Evolutionary conservation across 2,113 vertebrate genomes (phyloP).

Genomic region (Megaptera novaeangliae): DNA sequence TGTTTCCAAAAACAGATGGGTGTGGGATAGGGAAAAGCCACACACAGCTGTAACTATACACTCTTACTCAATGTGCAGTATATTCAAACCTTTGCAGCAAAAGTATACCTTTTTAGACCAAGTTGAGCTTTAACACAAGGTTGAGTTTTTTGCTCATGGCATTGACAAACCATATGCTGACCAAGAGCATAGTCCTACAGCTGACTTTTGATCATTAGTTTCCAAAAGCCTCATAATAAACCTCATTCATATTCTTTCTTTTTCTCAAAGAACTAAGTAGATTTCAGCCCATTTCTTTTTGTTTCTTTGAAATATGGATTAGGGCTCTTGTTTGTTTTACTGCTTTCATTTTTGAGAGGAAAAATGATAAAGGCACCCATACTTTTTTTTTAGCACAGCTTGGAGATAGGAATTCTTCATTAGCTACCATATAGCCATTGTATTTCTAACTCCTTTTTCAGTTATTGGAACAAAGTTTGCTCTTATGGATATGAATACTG

Average conservation of each 20-base stretch:
- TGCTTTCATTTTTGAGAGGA: conserved; percentile 62
- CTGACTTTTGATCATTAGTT: not conserved
- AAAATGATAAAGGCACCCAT: conserved; percentile 53
- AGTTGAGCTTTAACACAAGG: not conserved
- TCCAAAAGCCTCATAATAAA: not conserved
- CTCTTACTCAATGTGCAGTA: no score
- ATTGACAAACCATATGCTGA: not conserved
- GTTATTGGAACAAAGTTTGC: conserved; percentile 63
- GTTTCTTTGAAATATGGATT: not conserved
- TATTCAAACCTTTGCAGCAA: not conserved
- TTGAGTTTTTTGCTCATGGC: not conserved
- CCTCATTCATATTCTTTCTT: not conserved
- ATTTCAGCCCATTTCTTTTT: conserved; percentile 42
- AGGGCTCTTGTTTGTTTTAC: conserved; percentile 49
- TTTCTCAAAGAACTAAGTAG: conserved; percentile 34
- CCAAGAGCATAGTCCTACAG: not conserved
- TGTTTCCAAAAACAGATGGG: not conserved
- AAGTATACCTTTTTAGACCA: not conserved
- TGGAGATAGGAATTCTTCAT: conserved; percentile 11
- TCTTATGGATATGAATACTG: conserved; percentile 58
- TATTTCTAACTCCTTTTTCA: conserved; percentile 39
- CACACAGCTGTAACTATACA: rapidly evolving
- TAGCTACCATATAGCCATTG: conserved; percentile 38
- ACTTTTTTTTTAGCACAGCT: conserved; percentile 56
- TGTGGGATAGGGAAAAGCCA: rapidly evolving